Evolutionary conservation across 1,140 invertebrate genomes (phyloP), one percentile per base, ranked within the genome.

Genomic region (Phymastichus coffea): DNA sequence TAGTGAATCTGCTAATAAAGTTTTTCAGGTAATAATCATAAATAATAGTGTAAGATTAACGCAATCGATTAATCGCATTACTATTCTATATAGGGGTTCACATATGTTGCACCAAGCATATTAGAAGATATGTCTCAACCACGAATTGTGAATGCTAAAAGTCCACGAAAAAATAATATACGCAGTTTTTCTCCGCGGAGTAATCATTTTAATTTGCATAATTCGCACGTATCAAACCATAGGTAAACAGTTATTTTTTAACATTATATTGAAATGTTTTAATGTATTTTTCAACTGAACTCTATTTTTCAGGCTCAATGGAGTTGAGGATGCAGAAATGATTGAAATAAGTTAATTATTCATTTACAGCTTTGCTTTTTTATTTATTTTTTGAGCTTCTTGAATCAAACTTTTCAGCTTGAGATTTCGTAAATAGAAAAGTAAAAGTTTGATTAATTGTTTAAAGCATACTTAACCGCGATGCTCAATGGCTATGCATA

Each of bases 61-160:
- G 47, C 19, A 15, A 23, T 55, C 19, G 74, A 65, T 63, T 70
- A 66, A 17, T 68, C 67, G 12, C 12, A 57, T 68, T 40, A 26
- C n/a, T 55, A 71, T 37, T 69, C 66, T 46, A 72, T 81, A 37
- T 70, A 98, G 93, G 97, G 96, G 65, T 99, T 99, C 77, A 98
- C 97, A 1, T 99, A 99, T 79, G 93, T 98, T 55, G 96, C 96
- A 22, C 96, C 97, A 44, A 98, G 95, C 30, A 90, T 98, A 48
- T 81, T 99, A 71, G 94, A 98, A 77, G 94, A 96, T 70, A 89
- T 94, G 80, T 86, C 85, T 63, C 83, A 84, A 30, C 84, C 82
- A 47, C 81, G 84, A 38, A 83, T 91, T 35, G 80, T 87, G 26
- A 88, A 86, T 63, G 87, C 89, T 14, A 84, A 87, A 60, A 91